Base-by-base conservation (phyloP, 1,140 invertebrate species). In the Diabrotica undecimpunctata region DNA sequence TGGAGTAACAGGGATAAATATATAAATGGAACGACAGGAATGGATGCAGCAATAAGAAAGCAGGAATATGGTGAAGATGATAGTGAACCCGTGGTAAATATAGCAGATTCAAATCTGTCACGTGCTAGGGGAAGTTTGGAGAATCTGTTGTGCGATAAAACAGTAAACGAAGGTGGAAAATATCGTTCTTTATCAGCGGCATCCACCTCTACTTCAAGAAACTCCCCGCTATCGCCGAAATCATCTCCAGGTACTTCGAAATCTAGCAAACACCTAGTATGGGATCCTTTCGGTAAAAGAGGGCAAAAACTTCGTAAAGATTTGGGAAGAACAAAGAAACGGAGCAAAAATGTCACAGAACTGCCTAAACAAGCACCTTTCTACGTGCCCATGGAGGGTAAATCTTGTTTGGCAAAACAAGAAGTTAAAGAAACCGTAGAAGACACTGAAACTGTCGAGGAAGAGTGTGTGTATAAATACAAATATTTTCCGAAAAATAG, bases 401-500 rank as follows among this genome's bases (percentile, higher is more conserved):
- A 63, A 60, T 64, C 51, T 62, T 65, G 54, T 66, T 61, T 9
- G 64, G 60, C 7, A 64, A 70, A 55, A 10, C 46, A 35, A 9
- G 36, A 9, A 3, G 56, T 52, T 5, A 56, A 52, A 60, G 66
- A 62, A 12, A 66, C 61, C 35, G 35, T 38, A 54, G 63, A 68
- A 54, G 60, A 66, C 7, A 56, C 37, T 12, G 66, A 60, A 14
- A n/a, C 37, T 7, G 59, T 68, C 12, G 70, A 70, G 54, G 69
- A 70, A 63, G 66, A 68, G 39, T 36, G 60, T 37, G 11, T 38
- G 3, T 61, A 66, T 13, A 62, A 68, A 63, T 74, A 67, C 41
- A 68, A 71, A 54, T 73, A 70, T 55, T 67, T 66, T 52, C 55
- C 69, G 14, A 75, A 74, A 62, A 74, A 73, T 36, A 70, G 65